Percentiles rank a stretch among this genome's conserved stretches.
Evolutionary conservation across 2,113 vertebrate species (phyloP).

Genomic region (Symphodus melops): DNA sequence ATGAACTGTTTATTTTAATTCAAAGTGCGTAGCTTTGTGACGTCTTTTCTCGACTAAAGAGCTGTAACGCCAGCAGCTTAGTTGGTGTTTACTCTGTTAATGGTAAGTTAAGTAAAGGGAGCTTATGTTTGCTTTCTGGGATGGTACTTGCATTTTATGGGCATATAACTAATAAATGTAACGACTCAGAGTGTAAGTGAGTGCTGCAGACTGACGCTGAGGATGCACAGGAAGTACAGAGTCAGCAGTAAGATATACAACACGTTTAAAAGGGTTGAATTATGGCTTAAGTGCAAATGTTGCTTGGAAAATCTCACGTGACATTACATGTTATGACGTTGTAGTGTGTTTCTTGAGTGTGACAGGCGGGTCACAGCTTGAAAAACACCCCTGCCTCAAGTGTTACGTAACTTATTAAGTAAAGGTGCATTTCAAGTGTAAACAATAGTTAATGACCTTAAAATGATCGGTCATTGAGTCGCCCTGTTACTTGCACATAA

Average conservation of each 20-base stretch:
- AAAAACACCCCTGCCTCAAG: constrained; percentile 6
- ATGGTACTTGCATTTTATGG: not conserved
- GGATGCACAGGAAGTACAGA: not conserved
- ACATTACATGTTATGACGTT: not conserved
- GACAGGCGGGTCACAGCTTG: constrained; percentile 1
- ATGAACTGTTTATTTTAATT: not conserved
- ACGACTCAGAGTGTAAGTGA: not conserved
- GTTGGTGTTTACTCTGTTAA: constrained; percentile 14
- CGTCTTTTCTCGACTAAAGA: not conserved
- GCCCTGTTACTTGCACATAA: not conserved
- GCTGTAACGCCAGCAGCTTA: constrained; percentile 10
- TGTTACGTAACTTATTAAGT: constrained; percentile 44
- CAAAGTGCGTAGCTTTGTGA: accelerated
- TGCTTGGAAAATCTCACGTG: not conserved
- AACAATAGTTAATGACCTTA: constrained; percentile 3
- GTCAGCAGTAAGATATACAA: not conserved
- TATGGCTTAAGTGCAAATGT: not conserved
- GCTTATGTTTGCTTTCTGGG: not conserved
- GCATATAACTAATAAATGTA: not conserved
- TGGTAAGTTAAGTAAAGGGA: constrained; percentile 44
- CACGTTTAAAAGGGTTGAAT: not conserved
- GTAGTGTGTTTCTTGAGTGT: constrained; percentile 1
- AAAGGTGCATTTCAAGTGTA: constrained; percentile 15
- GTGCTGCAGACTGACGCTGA: not conserved
- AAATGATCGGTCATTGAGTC: not conserved